Percentiles rank a stretch among this genome's conserved stretches.
Conservation (phyloP, 2,797 vertebrate genomes). For the Microctenopoma lineatum region DNA sequence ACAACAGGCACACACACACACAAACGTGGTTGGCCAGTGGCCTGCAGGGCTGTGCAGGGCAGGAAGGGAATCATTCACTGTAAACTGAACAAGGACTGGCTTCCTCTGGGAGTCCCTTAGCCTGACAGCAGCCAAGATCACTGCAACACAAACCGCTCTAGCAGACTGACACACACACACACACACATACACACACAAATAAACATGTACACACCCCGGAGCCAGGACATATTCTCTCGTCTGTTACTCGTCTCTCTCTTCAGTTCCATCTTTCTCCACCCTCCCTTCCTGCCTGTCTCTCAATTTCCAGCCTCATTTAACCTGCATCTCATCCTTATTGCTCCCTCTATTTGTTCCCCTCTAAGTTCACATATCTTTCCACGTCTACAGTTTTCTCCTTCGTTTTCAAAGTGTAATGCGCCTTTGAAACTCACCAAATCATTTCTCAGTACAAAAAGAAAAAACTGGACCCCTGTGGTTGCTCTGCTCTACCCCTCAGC, state of each 20-base stretch:
- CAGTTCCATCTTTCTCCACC: conserved; percentile 57
- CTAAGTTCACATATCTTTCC: background rate
- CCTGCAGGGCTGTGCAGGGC: conserved; percentile 80
- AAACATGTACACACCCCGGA: conserved; percentile 58
- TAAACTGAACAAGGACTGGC: conserved; percentile 85
- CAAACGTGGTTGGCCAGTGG: conserved; percentile 72
- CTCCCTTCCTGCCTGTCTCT: conserved; percentile 62
- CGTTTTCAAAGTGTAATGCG: background rate
- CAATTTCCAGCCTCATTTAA: conserved; percentile 48
- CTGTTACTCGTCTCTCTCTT: conserved; percentile 72
- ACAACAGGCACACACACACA: conserved; percentile 44
- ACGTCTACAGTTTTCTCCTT: background rate
- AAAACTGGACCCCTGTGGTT: background rate
- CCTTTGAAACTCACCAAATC: background rate
- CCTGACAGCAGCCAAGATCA: conserved; percentile 81
- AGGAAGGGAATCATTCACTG: conserved; percentile 87
- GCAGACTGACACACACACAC: conserved; percentile 57
- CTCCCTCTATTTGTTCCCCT: conserved; percentile 3
- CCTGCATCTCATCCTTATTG: conserved; percentile 38
- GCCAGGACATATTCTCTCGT: conserved; percentile 72
- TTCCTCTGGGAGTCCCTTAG: conserved; percentile 85
- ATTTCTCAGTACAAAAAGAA: background rate
- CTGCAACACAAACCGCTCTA: conserved; percentile 79
- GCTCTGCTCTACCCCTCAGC: background rate
- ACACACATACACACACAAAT: conserved; percentile 33